A percentile compares a stretch with the other conserved stretches of the same genome.
Conservation (phyloP, 2,888 invertebrate genomes). For the Philereme vetulata region DNA sequence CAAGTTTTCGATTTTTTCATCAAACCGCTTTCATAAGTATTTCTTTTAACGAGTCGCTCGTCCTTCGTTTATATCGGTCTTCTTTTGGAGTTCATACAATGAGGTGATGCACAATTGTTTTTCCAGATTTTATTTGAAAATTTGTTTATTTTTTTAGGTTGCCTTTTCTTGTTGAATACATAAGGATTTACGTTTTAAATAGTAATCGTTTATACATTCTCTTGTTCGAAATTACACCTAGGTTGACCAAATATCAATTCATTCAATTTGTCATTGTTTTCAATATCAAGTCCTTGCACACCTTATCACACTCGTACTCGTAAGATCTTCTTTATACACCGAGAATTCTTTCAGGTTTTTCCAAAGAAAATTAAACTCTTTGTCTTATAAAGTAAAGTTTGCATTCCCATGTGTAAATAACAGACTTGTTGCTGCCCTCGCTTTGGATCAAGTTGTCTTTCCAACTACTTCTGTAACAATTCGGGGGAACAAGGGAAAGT, state of each 20-base stretch:
- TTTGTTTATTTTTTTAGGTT: too few species aligned
- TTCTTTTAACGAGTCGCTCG: slow-evolving; percentile 58
- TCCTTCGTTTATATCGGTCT: slow-evolving; percentile 56
- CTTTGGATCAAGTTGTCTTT: slow-evolving; percentile 77
- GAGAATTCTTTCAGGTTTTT: slow-evolving; percentile 51
- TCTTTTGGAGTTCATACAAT: slow-evolving; percentile 56
- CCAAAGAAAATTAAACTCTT: slow-evolving; percentile 55
- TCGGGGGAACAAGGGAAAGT: slow-evolving; percentile 69
- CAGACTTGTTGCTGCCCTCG: slow-evolving; percentile 76
- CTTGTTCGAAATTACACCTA: too few species aligned
- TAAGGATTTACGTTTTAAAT: slow-evolving; percentile 12
- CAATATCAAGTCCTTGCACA: slow-evolving; percentile 42
- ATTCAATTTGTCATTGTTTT: slow-evolving; percentile 46
- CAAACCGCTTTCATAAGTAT: slow-evolving; percentile 60
- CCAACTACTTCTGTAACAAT: slow-evolving; percentile 70
- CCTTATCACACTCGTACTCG: slow-evolving; percentile 68
- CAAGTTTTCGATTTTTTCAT: slow-evolving; percentile 54
- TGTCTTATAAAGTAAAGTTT: slow-evolving; percentile 52
- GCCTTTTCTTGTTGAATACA: too few species aligned
- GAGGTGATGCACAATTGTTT: slow-evolving; percentile 60
- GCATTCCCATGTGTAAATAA: slow-evolving; percentile 52
- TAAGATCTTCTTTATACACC: slow-evolving; percentile 65
- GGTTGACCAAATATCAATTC: slow-evolving; percentile 39
- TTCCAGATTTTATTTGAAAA: slow-evolving; percentile 44
- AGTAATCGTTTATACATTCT: too few species aligned